Percentiles rank a stretch among this genome's conserved stretches.
phyloP scores from a whole-genome alignment of 2,888 invertebrate genomes.

The Agonopterix alstromeriana region DNA sequence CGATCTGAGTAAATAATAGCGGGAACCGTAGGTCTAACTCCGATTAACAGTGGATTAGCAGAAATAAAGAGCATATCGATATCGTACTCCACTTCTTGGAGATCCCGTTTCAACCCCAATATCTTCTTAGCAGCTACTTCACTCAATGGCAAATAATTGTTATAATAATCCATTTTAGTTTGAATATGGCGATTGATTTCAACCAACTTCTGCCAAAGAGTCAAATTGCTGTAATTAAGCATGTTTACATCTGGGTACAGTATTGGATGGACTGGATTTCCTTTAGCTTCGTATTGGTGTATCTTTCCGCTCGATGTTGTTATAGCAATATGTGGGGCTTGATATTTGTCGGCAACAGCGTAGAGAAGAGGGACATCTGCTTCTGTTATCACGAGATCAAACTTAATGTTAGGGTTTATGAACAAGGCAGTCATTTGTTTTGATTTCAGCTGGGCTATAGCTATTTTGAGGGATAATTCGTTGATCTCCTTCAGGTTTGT shows the following conservation, averaged over 20 bases:
- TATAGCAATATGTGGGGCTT: slow-evolving; percentile 71
- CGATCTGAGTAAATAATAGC: slow-evolving; percentile 53
- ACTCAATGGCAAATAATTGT: slow-evolving; percentile 45
- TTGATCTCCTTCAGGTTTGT: slow-evolving; percentile 40
- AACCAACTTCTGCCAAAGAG: slow-evolving; percentile 48
- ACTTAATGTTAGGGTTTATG: slow-evolving; percentile 58
- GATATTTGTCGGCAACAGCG: slow-evolving; percentile 71
- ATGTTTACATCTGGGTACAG: slow-evolving; percentile 68
- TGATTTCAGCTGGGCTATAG: slow-evolving; percentile 55
- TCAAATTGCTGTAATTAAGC: slow-evolving; percentile 48
- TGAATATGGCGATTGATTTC: slow-evolving; percentile 48
- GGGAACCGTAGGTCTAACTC: slow-evolving; percentile 57
- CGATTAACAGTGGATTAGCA: slow-evolving; percentile 49
- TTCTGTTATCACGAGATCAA: slow-evolving; percentile 76
- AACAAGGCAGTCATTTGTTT: slow-evolving; percentile 56
- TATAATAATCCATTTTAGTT: slow-evolving; percentile 52
- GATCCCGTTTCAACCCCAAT: slow-evolving; percentile 43
- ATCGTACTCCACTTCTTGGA: slow-evolving; percentile 55
- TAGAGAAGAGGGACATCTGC: slow-evolving; percentile 66
- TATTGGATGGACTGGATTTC: slow-evolving; percentile 69
- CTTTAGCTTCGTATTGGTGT: slow-evolving; percentile 67
- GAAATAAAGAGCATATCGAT: slow-evolving; percentile 62
- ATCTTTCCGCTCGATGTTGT: slow-evolving; percentile 64
- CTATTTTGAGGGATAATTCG: slow-evolving; percentile 49
- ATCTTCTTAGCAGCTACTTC: slow-evolving; percentile 56